phyloP scores from a whole-genome alignment of 2,888 invertebrate species.

The Drosophila basisetae region DNA sequence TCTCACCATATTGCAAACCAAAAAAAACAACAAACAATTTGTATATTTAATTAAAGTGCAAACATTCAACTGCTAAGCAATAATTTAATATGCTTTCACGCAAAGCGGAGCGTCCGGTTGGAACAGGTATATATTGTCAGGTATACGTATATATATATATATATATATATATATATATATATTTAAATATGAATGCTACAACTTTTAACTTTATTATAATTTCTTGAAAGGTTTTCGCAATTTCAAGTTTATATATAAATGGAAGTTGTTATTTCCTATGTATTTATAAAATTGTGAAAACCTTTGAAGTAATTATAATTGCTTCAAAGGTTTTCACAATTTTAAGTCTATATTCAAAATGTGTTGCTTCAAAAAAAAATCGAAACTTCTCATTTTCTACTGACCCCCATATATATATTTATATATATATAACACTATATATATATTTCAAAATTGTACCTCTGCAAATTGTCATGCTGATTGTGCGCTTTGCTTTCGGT shows the following conservation, averaged over 20 bases:
- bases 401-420: background rate
- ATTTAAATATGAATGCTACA: background rate
- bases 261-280: background rate
- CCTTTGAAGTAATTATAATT: background rate
- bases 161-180: background rate
- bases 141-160: background rate
- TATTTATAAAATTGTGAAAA: background rate
- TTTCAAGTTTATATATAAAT: background rate
- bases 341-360: background rate
- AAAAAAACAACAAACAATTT: slow-evolving; percentile 25
- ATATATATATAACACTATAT: background rate
- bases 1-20: slow-evolving; percentile 37
- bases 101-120: slow-evolving; percentile 6
- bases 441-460: background rate
- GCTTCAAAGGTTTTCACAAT: background rate
- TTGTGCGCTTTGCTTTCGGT: slow-evolving; percentile 28
- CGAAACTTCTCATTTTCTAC: background rate
- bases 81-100: background rate
- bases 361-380: slow-evolving; percentile 1
- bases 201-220: background rate
- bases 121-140: background rate
- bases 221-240: background rate
- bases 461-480: slow-evolving; percentile 35
- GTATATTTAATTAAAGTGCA: slow-evolving; percentile 50
- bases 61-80: slow-evolving; percentile 27